Base-by-base conservation (phyloP, 2,888 invertebrate genomes). In the Conomelus anceps region DNA sequence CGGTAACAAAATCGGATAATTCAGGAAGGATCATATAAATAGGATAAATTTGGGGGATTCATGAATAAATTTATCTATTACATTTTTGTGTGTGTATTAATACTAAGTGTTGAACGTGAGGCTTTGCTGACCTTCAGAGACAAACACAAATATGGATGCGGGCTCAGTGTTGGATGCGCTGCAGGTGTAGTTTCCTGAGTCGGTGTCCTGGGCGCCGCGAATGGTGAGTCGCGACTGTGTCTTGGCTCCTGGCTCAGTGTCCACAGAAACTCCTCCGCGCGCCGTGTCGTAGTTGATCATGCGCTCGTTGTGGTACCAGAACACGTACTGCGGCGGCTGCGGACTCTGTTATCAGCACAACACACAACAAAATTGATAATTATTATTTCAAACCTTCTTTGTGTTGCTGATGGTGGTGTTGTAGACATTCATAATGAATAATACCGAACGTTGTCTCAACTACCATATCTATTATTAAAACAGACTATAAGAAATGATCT, bases 231-330 rank as follows among this genome's bases (percentile, higher is more conserved):
- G 96, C 92, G 97, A 97, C 94, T 97, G 97, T 91, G 98, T 98
- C 93, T 96, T 95, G 92, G 96, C 95, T 91, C 97, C 97, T 91
- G 97, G 97, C 93, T 96, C 96, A 91, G 97, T 98, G 93, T 96
- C 95, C 92, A 98, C 97, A 91, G 95, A 95, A 91, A 97, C 97
- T 91, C 96, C 96, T 91, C 97, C 96, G 92, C 97, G 95, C 92
- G 96, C 95, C 92, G 95, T 96, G 94, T 98, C 98, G 94, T 98
- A 98, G 95, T 98, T 98, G 94, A 98, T 97, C 96, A 98, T 97
- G 93, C 97, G 96, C 94, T 97, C 96, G 94, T 98, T 98, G 95
- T 98, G 98, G 94, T 97, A 98, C 98, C 98, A 98, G 94, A 98
- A 98, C 93, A 98, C 98, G 94, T 98, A 98, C 94, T 98, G 98